These are phyloP conservation scores for Habrosyne pyritoides DNA, from an alignment of 2,888 invertebrate species.

Conservation along the genomic window DNA sequence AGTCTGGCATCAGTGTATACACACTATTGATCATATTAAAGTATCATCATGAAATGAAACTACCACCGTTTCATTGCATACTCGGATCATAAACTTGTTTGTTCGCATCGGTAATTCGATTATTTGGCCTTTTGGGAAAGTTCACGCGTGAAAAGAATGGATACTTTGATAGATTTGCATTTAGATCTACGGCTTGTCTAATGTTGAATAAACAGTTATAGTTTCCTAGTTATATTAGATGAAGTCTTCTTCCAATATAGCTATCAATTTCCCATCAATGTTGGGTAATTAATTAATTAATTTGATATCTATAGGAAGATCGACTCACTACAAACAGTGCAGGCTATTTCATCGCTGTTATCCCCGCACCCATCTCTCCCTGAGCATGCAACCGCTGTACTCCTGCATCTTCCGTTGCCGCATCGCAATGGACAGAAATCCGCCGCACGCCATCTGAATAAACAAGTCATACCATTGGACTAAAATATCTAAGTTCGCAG, in stretches of 20 bases:
- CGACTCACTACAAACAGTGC: slow-evolving; percentile 93
- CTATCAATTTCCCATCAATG: not conserved
- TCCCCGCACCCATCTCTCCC: slow-evolving; percentile 96
- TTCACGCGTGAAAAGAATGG: not conserved
- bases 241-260: not conserved
- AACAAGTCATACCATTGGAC: slow-evolving; percentile 3
- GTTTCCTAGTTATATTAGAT: not conserved
- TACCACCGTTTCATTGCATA: not conserved
- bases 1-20: not conserved
- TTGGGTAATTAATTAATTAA: not conserved
- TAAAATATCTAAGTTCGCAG: slow-evolving; percentile 12
- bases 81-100: not conserved
- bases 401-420: slow-evolving; percentile 93
- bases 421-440: slow-evolving; percentile 93
- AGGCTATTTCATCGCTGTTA: slow-evolving; percentile 93
- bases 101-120: slow-evolving; percentile 1
- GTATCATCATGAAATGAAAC: not conserved
- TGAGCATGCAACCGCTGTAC: slow-evolving; percentile 94
- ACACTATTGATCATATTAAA: not conserved
- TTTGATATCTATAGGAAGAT: slow-evolving; percentile 1
- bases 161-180: not conserved
- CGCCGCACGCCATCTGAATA: slow-evolving; percentile 72
- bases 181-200: not conserved
- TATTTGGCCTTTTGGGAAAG: not conserved
- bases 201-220: not conserved